Base-by-base conservation (phyloP, 2,888 invertebrate genomes). In the Apamea epomidion region DNA sequence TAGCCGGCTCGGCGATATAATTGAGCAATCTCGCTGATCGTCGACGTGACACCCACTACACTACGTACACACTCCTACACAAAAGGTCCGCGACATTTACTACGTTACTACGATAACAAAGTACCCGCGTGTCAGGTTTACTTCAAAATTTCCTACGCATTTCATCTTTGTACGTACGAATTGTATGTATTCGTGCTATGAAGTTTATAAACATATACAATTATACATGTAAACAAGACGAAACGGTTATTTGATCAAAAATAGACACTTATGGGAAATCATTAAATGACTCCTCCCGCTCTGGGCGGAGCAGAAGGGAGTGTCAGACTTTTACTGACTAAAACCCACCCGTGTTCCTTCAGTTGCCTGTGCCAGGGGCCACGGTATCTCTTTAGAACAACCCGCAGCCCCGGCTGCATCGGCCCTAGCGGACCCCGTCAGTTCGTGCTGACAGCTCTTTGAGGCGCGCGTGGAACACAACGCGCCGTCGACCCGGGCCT, bases 11-110 rank as follows among this genome's bases (percentile, higher is more conserved):
- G 62, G 69, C 42, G 71, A 68, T 76, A 68, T 76, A 82, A 87
- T 82, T 78, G 74, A 80, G 80, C 74, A 76, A 80, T 76, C 65
- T 54, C 8, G 48, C 68, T 80, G 80, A 85, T 82, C 80, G 77
- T 74, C 51, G 72, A 74, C 83, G 74, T 79, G 83, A 64, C 83
- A 54, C 51, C 45, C 7, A 1, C 16, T 32, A 51, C 67, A 16
- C 80, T 3, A 25, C 45, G 10, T 6, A 68, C 12, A 21, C n/a
- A 4, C 14, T 10, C 21, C 74, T 25, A 10, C 18, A 42, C 10
- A 45, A 70, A 65, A 70, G 60, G n/a, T 62, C 29, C 32, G 51
- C 62, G 58, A 25, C 58, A 45, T 21, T 68, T 25, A 51, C 62
- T 48, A 37, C 64, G 42, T 21, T 60, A 32, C 32, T 51, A 51